Evolutionary conservation across 37 sponge, comb jelly and placozoan genomes (phyloP).

Genomic region (Beroe forskalii): DNA sequence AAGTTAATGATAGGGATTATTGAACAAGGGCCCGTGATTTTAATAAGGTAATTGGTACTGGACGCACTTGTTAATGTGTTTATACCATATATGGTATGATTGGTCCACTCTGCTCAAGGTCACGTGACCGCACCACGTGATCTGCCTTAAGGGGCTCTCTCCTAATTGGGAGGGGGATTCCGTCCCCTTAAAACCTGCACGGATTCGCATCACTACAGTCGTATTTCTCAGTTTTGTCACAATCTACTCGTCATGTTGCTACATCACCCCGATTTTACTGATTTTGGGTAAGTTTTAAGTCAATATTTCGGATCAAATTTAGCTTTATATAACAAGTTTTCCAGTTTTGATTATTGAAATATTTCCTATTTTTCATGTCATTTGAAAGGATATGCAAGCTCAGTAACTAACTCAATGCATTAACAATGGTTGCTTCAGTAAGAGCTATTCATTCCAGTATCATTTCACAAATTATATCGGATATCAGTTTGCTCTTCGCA

Average conservation of each 20-base stretch:
- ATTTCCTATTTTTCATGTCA: no score
- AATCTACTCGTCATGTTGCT: constrained; percentile 1
- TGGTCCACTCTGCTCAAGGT: background rate
- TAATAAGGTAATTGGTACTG: constrained; percentile 55
- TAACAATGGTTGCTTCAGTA: no score
- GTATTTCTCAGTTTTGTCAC: background rate
- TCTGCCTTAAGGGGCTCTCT: constrained; percentile 59
- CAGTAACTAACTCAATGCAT: no score
- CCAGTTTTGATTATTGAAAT: no score
- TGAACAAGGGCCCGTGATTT: constrained; percentile 35
- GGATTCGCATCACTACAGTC: constrained; percentile 1
- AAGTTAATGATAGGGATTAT: constrained; percentile 24
- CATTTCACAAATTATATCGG: no score
- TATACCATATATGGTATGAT: constrained; percentile 59
- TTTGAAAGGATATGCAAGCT: no score
- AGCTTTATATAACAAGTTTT: no score
- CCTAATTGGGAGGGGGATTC: background rate
- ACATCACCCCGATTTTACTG: background rate
- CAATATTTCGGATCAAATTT: no score
- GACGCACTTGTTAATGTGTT: constrained; percentile 44
- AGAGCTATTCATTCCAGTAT: no score
- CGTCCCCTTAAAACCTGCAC: constrained; percentile 1
- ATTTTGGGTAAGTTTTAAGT: background rate
- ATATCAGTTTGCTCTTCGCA: no score
- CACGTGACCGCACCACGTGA: constrained; percentile 52